phyloP scores from a whole-genome alignment of 2,888 invertebrate species.

The Deroplatys truncata region DNA sequence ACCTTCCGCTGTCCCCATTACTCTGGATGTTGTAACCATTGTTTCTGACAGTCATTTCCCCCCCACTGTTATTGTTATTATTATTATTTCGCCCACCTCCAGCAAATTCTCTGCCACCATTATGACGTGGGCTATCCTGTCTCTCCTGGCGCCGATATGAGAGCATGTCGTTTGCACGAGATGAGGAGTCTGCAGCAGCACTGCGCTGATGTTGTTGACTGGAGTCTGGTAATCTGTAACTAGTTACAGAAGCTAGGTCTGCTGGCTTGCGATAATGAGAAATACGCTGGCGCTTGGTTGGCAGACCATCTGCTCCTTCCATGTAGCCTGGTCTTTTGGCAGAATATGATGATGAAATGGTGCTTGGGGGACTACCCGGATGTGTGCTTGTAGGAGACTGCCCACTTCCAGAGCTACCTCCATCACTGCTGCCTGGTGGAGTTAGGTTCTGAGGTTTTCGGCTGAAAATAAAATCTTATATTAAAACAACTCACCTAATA shows the following conservation, averaged over 20 bases:
- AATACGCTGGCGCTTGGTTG: constrained; percentile 78
- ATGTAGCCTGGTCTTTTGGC: constrained; percentile 58
- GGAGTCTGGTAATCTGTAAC: constrained; percentile 4
- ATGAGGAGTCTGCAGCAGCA: not conserved
- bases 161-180: not conserved
- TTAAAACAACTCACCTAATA: constrained; percentile 2
- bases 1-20: not conserved
- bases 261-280: constrained; percentile 70
- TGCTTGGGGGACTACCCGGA: constrained; percentile 66
- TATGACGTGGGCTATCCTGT: not conserved
- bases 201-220: not conserved
- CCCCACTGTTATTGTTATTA: not conserved
- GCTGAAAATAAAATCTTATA: constrained; percentile 45
- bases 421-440: constrained; percentile 82
- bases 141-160: constrained; percentile 8
- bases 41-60: not conserved
- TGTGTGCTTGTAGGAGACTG: constrained; percentile 74
- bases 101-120: not conserved
- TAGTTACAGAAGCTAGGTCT: constrained; percentile 21
- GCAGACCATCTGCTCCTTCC: constrained; percentile 55
- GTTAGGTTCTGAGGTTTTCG: constrained; percentile 89
- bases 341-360: constrained; percentile 53
- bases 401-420: constrained; percentile 69
- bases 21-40: not conserved
- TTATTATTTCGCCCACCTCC: not conserved